phyloP scores from a whole-genome alignment of 2,888 invertebrate species.

The Brenthis ino region DNA sequence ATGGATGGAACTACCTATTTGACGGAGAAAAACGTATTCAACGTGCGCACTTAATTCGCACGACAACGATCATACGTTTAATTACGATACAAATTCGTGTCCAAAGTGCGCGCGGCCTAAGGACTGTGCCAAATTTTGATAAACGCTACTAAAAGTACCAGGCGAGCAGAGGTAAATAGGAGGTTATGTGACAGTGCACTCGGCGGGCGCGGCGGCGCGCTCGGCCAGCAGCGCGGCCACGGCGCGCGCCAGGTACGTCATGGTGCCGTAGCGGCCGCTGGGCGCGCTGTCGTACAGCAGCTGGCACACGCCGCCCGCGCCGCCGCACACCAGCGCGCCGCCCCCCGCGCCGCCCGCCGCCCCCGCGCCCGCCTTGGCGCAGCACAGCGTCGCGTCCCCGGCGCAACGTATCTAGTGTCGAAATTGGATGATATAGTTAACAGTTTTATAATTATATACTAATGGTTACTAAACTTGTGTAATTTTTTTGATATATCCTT shows the following conservation, averaged over 20 bases:
- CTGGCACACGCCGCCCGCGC: constrained; percentile 97
- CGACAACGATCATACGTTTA: too few relatives aligned
- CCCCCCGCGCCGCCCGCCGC: constrained; percentile 83
- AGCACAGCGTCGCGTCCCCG: constrained; percentile 96
- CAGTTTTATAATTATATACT: too few relatives aligned
- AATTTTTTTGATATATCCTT: too few relatives aligned
- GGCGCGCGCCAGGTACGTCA: constrained; percentile 96
- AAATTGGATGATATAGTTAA: neutral
- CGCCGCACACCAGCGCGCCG: constrained; percentile 90
- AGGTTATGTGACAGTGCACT: constrained; percentile 88
- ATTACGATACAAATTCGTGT: too few relatives aligned
- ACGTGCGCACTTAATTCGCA: too few relatives aligned
- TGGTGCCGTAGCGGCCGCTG: constrained; percentile 97
- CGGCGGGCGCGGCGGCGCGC: constrained; percentile 89
- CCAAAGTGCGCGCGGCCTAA: too few relatives aligned
- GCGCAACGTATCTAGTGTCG: constrained; percentile 87
- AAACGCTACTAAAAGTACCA: neutral
- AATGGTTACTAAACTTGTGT: too few relatives aligned
- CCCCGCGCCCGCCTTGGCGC: constrained; percentile 86
- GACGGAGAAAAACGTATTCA: too few relatives aligned
- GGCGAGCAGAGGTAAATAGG: neutral
- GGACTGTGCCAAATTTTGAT: too few relatives aligned
- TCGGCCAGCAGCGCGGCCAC: constrained; percentile 87
- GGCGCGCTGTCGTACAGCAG: constrained; percentile 99
- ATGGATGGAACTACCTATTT: too few relatives aligned